phyloP scores from a whole-genome alignment of 2,888 invertebrate genomes.

The Aphrophora alni region DNA sequence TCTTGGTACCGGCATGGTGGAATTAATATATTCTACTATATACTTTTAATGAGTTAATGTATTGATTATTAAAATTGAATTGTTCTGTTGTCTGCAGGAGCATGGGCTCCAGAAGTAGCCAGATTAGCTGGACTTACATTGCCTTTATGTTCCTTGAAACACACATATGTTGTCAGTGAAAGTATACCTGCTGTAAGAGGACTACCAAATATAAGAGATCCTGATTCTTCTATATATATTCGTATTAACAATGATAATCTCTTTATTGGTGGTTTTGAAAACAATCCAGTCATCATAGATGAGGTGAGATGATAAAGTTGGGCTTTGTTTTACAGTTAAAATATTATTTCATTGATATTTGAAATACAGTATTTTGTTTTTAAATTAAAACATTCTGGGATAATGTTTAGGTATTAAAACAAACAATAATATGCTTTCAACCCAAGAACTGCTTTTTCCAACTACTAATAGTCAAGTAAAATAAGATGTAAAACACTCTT shows the following conservation, averaged over 20 bases:
- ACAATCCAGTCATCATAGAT: conserved; percentile 81
- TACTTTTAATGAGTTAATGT: too few relatives aligned
- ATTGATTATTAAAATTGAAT: too few relatives aligned
- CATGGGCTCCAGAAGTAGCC: conserved; percentile 81
- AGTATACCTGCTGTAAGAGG: conserved; percentile 75
- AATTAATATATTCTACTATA: too few relatives aligned
- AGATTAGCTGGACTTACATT: conserved; percentile 71
- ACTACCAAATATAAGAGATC: conserved; percentile 84
- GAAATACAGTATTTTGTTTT: too few relatives aligned
- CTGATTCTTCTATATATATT: conserved; percentile 83
- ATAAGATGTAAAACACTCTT: too few relatives aligned
- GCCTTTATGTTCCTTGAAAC: conserved; percentile 84
- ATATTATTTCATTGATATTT: too few relatives aligned
- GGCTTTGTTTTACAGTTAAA: background rate
- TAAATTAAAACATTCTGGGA: too few relatives aligned
- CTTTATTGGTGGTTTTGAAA: conserved; percentile 87
- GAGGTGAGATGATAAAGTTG: conserved; percentile 62
- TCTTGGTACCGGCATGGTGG: too few relatives aligned
- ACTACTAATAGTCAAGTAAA: too few relatives aligned
- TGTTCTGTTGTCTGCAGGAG: conserved; percentile 62
- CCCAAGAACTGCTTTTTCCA: too few relatives aligned
- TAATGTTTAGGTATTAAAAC: too few relatives aligned
- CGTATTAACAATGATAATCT: conserved; percentile 84
- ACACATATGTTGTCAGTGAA: conserved; percentile 86
- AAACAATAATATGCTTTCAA: too few relatives aligned